Conservation (phyloP, 2,113 vertebrate species). For the Phocoena phocoena region DNA sequence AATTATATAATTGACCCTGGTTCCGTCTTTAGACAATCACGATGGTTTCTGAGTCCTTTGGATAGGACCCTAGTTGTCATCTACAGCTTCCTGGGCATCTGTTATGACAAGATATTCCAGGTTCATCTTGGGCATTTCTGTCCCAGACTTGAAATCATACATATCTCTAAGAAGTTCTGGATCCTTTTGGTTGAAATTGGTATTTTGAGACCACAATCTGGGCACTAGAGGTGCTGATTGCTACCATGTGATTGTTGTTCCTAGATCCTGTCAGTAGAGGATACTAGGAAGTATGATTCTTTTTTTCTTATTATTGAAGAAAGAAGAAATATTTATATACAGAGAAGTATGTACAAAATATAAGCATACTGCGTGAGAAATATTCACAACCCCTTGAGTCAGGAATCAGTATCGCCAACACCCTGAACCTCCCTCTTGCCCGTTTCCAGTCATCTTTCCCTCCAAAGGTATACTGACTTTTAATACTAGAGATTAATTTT, state of each 20-base stretch:
- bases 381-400: not conserved
- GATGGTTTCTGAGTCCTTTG: not conserved
- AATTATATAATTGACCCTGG: not conserved
- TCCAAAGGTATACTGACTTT: not conserved
- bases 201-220: not conserved
- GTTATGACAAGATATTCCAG: not conserved
- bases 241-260: not conserved
- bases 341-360: not conserved
- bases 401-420: not conserved
- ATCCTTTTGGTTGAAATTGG: not conserved
- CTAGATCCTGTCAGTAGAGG: not conserved
- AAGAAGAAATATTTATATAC: not conserved
- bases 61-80: not conserved
- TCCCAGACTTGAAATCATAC: not conserved
- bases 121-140: not conserved
- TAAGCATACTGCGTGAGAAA: not conserved
- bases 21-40: not conserved
- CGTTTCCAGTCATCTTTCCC: not conserved
- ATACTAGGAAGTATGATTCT: not conserved
- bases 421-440: not conserved
- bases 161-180: not conserved
- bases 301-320: not conserved
- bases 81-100: not conserved
- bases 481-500: not conserved
- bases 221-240: not conserved